A percentile compares a stretch with the other conserved stretches of the same genome.
These are phyloP conservation scores for Lasioglossum baleicum DNA, from an alignment of 1,140 invertebrate species.

Conservation along the genomic window DNA sequence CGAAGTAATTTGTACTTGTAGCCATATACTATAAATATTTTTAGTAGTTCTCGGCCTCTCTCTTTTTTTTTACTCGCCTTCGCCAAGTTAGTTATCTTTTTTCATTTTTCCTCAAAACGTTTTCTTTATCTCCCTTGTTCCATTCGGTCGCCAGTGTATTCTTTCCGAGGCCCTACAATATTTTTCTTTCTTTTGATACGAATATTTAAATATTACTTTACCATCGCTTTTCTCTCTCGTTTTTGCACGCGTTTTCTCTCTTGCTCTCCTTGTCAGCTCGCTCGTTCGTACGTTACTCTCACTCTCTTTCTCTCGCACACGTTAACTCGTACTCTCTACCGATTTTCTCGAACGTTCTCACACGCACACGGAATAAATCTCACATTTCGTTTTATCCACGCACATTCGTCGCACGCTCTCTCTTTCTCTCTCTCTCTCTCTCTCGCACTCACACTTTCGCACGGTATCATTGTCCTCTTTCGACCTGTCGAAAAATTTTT, in stretches of 20 bases:
- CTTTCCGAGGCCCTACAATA: conserved; percentile 78
- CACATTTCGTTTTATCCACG: no score
- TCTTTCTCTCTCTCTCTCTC: conserved; percentile 13
- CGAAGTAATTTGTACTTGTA: conserved; percentile 82
- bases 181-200: conserved; percentile 78
- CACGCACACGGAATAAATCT: no score
- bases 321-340: background rate
- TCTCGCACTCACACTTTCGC: background rate
- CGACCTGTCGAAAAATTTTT: conserved; percentile 73
- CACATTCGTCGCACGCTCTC: background rate
- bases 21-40: conserved; percentile 81
- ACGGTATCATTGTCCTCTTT: conserved; percentile 66
- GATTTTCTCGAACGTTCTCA: background rate
- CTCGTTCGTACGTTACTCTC: conserved; percentile 50
- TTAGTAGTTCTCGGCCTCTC: conserved; percentile 77
- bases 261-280: conserved; percentile 51
- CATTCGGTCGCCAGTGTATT: conserved; percentile 72
- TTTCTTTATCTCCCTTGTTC: conserved; percentile 57
- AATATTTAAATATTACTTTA: conserved; percentile 80
- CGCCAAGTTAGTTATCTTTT: conserved; percentile 48
- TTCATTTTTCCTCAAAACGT: conserved; percentile 44
- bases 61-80: conserved; percentile 60
- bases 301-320: conserved; percentile 41
- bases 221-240: conserved; percentile 62
- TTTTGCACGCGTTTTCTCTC: conserved; percentile 24